Conservation (phyloP, 2,888 invertebrate species). For the Petrolisthes manimaculis region DNA sequence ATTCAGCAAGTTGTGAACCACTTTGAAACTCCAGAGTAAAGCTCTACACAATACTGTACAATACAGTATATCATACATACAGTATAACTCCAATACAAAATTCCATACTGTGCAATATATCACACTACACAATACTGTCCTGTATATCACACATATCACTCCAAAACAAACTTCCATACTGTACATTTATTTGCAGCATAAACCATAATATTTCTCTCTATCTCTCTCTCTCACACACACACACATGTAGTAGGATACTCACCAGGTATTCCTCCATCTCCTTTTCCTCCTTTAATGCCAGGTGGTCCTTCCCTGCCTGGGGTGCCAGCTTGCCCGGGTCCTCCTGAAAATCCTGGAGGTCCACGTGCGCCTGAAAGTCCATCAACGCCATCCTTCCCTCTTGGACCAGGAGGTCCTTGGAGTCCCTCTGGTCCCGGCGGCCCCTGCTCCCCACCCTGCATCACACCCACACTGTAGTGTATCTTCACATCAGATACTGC, state of each 20-base stretch:
- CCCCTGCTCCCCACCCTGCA: constrained; percentile 78
- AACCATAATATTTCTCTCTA: no score
- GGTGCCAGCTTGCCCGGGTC: constrained; percentile 82
- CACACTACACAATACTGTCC: no score
- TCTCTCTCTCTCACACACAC: neutral
- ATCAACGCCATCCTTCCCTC: constrained; percentile 96
- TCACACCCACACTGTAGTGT: neutral
- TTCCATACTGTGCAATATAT: no score
- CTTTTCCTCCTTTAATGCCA: constrained; percentile 90
- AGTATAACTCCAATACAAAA: no score
- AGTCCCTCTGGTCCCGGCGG: constrained; percentile 78
- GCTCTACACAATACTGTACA: no score
- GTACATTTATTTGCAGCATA: no score
- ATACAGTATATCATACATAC: no score
- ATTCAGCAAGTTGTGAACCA: no score
- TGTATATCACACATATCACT: no score
- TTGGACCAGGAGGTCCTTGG: constrained; percentile 85
- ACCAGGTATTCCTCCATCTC: constrained; percentile 85
- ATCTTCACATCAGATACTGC: neutral
- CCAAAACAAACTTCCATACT: no score
- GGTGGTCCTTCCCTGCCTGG: constrained; percentile 85
- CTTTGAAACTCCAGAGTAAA: no score
- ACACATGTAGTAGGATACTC: neutral
- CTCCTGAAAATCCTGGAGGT: constrained; percentile 75
- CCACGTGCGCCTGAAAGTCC: constrained; percentile 79